Percentiles rank a stretch among this genome's conserved stretches.
Conservation (phyloP, 2,113 vertebrate genomes). For the Entosphenus tridentatus region DNA sequence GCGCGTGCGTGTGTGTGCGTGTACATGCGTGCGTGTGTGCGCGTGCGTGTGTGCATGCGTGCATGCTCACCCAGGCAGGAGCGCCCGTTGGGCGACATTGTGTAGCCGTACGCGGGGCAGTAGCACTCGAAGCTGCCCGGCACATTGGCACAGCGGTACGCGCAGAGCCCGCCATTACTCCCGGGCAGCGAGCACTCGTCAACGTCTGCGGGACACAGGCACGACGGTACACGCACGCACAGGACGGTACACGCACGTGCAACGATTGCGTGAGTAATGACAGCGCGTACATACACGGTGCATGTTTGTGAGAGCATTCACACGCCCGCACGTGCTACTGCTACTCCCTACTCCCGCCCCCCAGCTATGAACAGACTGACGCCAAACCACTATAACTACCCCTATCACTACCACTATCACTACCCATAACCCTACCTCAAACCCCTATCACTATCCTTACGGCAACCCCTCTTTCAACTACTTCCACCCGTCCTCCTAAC, state of each 20-base stretch:
- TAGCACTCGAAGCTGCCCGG: constrained; percentile 66
- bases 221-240: background rate
- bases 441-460: too few relatives aligned
- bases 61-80: constrained; percentile 48
- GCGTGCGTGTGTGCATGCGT: background rate
- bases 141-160: constrained; percentile 61
- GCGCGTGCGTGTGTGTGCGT: background rate
- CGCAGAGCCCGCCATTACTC: constrained; percentile 46
- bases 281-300: background rate
- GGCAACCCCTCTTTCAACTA: too few relatives aligned
- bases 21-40: background rate
- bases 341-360: too few relatives aligned
- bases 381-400: too few relatives aligned
- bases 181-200: constrained; percentile 50
- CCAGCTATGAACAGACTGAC: too few relatives aligned
- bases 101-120: constrained; percentile 54
- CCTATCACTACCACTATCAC: too few relatives aligned
- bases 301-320: too few relatives aligned
- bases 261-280: background rate
- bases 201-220: constrained; percentile 31
- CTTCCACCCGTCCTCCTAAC: too few relatives aligned
- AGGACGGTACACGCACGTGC: background rate
- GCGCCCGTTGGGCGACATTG: constrained; percentile 45
- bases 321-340: too few relatives aligned
- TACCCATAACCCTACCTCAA: too few relatives aligned